These are phyloP conservation scores for Naso thynnoides DNA, from an alignment of 2,797 vertebrate species.

Conservation along the genomic window DNA sequence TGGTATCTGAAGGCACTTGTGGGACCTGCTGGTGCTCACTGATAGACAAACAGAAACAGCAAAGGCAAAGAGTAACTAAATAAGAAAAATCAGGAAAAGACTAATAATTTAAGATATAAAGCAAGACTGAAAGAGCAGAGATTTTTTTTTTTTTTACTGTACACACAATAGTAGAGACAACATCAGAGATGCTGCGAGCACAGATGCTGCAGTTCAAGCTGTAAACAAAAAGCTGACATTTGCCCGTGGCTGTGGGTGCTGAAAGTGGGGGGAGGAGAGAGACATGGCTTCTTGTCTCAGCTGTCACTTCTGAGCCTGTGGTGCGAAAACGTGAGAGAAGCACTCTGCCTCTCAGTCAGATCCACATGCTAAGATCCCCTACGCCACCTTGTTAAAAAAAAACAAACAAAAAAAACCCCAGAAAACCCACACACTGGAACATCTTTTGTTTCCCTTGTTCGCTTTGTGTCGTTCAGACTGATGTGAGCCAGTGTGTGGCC, in stretches of 20 bases:
- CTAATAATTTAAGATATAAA: neutral
- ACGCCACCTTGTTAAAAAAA: constrained; percentile 23
- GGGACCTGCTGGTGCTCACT: constrained; percentile 21
- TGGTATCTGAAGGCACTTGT: constrained; percentile 46
- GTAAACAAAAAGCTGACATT: constrained; percentile 56
- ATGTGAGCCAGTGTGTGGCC: constrained; percentile 37
- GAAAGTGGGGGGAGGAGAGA: constrained; percentile 38
- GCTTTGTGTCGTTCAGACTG: constrained; percentile 33
- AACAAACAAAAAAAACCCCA: neutral
- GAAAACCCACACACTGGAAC: constrained; percentile 22
- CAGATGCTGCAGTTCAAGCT: constrained; percentile 8
- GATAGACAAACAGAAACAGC: constrained; percentile 1
- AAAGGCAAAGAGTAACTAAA: neutral
- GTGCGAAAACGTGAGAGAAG: constrained; percentile 49
- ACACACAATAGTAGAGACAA: neutral
- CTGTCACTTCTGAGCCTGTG: constrained; percentile 68
- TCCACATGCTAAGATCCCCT: constrained; percentile 21
- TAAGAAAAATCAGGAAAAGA: neutral
- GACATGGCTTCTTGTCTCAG: constrained; percentile 62
- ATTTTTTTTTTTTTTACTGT: neutral
- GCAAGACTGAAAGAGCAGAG: neutral
- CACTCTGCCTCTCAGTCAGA: constrained; percentile 50
- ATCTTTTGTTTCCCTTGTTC: constrained; percentile 45
- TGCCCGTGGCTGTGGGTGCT: constrained; percentile 43
- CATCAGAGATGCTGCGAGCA: constrained; percentile 3